Conservation (phyloP, 2,797 vertebrate genomes). For the Micropoecilia bifurca region DNA sequence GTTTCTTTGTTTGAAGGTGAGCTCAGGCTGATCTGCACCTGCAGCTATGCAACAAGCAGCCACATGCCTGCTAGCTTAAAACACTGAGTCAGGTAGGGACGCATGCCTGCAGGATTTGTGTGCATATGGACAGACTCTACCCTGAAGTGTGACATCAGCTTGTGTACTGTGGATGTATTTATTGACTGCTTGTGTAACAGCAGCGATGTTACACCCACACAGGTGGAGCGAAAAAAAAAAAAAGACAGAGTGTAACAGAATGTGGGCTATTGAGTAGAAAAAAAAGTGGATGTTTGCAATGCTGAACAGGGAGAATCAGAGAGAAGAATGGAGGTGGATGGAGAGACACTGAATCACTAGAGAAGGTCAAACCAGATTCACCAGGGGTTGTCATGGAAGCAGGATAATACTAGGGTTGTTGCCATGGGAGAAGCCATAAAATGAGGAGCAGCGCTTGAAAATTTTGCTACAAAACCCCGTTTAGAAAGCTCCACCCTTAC, state of each 20-base stretch:
- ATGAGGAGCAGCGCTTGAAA: conserved; percentile 57
- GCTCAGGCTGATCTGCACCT: conserved; percentile 61
- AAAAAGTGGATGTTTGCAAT: conserved; percentile 56
- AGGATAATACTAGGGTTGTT: conserved; percentile 76
- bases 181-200: conserved; percentile 73
- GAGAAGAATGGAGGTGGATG: conserved; percentile 72
- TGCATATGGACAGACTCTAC: conserved; percentile 59
- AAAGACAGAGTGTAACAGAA: conserved; percentile 47
- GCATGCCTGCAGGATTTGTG: conserved; percentile 31
- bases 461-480: conserved; percentile 48
- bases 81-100: conserved; percentile 61
- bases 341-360: conserved; percentile 77
- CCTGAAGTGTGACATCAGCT: conserved; percentile 69
- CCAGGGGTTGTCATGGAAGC: conserved; percentile 82
- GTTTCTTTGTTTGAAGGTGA: conserved; percentile 59
- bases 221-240: conserved; percentile 48
- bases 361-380: conserved; percentile 81
- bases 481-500: conserved; percentile 54
- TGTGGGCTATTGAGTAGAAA: conserved; percentile 50
- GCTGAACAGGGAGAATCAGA: conserved; percentile 50
- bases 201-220: conserved; percentile 66
- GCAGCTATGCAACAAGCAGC: conserved; percentile 67
- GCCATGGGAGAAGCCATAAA: conserved; percentile 74
- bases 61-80: conserved; percentile 60
- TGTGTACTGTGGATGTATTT: conserved; percentile 47